Conservation (phyloP, 2,797 vertebrate species). For the Tragelaphus eurycerus region DNA sequence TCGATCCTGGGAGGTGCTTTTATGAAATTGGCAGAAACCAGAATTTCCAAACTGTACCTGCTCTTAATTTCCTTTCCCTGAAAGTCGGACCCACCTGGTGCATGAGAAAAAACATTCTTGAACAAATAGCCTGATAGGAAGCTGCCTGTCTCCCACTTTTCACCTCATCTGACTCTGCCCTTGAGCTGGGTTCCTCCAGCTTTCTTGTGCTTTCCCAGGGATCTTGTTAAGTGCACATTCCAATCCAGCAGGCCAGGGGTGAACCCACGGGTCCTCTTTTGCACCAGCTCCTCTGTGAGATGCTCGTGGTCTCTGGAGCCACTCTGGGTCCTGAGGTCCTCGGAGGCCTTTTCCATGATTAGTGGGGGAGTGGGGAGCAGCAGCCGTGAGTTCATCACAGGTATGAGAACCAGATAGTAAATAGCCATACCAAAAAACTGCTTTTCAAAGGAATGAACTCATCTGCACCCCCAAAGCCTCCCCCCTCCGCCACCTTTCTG, state of each 20-base stretch:
- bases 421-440: not conserved
- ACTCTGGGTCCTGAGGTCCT: not conserved
- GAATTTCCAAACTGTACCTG: not conserved
- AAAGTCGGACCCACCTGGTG: not conserved
- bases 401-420: not conserved
- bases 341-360: not conserved
- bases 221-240: not conserved
- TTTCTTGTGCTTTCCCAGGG: accelerated
- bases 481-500: not conserved
- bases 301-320: not conserved
- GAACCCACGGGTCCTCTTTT: not conserved
- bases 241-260: not conserved
- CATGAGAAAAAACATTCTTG: not conserved
- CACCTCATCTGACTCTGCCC: not conserved
- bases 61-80: not conserved
- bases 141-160: not conserved
- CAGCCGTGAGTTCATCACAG: not conserved
- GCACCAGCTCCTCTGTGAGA: not conserved
- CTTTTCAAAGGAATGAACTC: not conserved
- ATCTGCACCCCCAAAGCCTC: not conserved
- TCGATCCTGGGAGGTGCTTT: not conserved
- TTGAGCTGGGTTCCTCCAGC: not conserved
- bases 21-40: not conserved
- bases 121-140: not conserved
- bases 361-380: not conserved